A percentile compares a stretch with the other conserved stretches of the same genome.
Evolutionary conservation across 2,797 vertebrate species (phyloP).

Genomic region (Aselliscus stoliczkanus): DNA sequence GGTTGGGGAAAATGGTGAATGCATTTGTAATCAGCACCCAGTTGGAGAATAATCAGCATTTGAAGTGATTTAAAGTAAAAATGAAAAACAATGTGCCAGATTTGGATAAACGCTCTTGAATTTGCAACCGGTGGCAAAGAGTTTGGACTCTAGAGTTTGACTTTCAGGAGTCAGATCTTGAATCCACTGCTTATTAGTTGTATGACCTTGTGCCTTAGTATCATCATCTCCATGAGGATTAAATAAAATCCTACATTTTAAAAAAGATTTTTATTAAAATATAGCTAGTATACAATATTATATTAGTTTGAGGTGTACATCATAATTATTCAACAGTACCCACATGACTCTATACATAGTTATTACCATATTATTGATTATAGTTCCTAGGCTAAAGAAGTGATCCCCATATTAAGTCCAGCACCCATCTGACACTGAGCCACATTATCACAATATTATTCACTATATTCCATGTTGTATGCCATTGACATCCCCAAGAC

Average conservation of each 20-base stretch:
- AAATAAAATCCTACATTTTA: neutral
- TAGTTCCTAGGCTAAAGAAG: no score
- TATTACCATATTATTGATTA: no score
- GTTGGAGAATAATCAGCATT: neutral
- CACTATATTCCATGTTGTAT: no score
- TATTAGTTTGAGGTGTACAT: no score
- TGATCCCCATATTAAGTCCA: no score
- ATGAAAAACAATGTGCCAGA: neutral
- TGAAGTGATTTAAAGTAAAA: neutral
- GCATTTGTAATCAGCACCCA: neutral
- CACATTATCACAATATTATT: no score
- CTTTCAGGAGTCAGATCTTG: neutral
- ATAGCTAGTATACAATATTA: no score
- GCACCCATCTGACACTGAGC: no score
- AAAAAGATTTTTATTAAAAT: no score
- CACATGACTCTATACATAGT: no score
- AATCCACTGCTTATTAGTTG: neutral
- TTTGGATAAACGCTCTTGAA: neutral
- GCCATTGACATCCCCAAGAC: no score
- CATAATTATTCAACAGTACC: no score
- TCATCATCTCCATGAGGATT: neutral
- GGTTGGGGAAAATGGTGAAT: neutral
- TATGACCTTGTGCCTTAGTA: neutral
- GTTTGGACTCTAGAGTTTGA: neutral
- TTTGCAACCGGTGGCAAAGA: neutral